Conservation (phyloP, 1,140 invertebrate species). For the fruit fly (Drosophila melanogaster) region Release_6_plus_ISO1_MT NT_033777.3:15761001-15761500, state of each 20-base stretch:
- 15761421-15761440: not conserved
- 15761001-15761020: constrained; percentile 16
- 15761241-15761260: no score
- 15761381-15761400: constrained; percentile 70
- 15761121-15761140: constrained; percentile 26
- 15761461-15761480: constrained; percentile 14
- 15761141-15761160: constrained; percentile 32
- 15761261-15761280: not conserved
- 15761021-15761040: constrained; percentile 32
- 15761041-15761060: constrained; percentile 17
- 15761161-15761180: constrained; percentile 8
- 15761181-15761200: constrained; percentile 17
- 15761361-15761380: constrained; percentile 64
- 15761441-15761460: constrained; percentile 70
- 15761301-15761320: constrained; percentile 66
- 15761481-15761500: constrained; percentile 75
- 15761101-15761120: constrained; percentile 27
- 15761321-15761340: constrained; percentile 71
- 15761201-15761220: constrained; percentile 11
- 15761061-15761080: constrained; percentile 3
- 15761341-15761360: constrained; percentile 65
- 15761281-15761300: constrained; percentile 41
- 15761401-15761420: constrained; percentile 28
- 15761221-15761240: not conserved
- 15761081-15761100: constrained; percentile 29